Conservation (phyloP, 2,113 vertebrate genomes). For the Rhabdornis inornatus region DNA sequence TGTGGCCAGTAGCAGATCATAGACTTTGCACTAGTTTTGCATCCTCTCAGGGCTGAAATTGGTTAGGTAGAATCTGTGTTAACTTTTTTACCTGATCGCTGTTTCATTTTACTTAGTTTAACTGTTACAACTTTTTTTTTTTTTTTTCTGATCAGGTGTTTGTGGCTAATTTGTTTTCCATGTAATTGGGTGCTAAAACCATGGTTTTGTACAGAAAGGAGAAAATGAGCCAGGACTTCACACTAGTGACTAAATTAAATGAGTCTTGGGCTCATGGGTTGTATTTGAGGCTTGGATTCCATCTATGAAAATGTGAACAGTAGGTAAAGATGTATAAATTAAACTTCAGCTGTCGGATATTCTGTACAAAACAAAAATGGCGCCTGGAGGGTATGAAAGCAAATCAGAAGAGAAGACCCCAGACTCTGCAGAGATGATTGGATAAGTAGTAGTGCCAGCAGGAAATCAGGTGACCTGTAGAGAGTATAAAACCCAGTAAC, state of each 20-base stretch:
- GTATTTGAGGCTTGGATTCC: neutral
- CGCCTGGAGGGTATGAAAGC: neutral
- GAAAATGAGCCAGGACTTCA: neutral
- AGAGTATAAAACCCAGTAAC: neutral
- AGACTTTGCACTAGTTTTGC: neutral
- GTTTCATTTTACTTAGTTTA: neutral
- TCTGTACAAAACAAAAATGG: neutral
- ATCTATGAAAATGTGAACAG: neutral
- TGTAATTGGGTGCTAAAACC: neutral
- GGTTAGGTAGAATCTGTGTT: neutral
- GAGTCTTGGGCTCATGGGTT: neutral
- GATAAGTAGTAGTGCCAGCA: neutral
- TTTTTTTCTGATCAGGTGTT: neutral
- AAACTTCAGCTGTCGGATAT: neutral
- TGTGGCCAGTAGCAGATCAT: neutral
- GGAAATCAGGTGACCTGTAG: neutral
- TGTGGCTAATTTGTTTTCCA: neutral
- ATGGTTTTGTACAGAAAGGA: neutral
- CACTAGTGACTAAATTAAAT: neutral
- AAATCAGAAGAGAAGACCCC: neutral
- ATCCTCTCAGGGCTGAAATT: neutral
- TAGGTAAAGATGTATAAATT: neutral
- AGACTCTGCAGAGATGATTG: neutral
- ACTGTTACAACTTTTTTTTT: neutral
- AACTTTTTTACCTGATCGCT: neutral